phyloP scores from a whole-genome alignment of 2,888 invertebrate species.

The Mythimna loreyi region DNA sequence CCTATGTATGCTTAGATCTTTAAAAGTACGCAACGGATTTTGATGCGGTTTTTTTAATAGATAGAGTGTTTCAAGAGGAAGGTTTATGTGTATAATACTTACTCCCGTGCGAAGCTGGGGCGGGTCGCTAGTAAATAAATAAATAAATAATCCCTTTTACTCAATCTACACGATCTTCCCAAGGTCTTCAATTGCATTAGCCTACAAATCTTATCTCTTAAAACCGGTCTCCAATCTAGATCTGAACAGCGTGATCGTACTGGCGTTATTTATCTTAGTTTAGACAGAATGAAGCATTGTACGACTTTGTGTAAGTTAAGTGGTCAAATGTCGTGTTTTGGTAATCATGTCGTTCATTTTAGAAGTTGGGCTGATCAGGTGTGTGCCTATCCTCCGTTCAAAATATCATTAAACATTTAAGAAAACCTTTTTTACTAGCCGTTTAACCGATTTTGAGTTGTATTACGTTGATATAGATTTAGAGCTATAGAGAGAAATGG shows the following conservation, averaged over 20 bases:
- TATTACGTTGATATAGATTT: too few relatives aligned
- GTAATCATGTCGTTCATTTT: not conserved
- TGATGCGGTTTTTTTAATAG: too few relatives aligned
- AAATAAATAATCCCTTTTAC: slow-evolving; percentile 15
- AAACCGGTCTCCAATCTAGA: slow-evolving; percentile 41
- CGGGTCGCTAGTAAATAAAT: too few relatives aligned
- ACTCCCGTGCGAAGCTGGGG: too few relatives aligned
- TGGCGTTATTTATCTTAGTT: slow-evolving; percentile 38
- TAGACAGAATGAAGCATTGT: slow-evolving; percentile 16
- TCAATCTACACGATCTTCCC: slow-evolving; percentile 24
- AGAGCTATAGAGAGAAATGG: too few relatives aligned
- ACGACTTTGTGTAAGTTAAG: slow-evolving; percentile 11
- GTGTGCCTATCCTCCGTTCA: not conserved
- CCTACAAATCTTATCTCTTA: slow-evolving; percentile 24
- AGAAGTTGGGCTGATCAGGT: not conserved
- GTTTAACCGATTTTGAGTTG: too few relatives aligned
- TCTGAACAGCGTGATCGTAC: slow-evolving; percentile 12
- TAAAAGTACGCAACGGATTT: too few relatives aligned
- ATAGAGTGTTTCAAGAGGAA: too few relatives aligned
- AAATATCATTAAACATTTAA: too few relatives aligned
- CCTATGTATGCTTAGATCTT: too few relatives aligned
- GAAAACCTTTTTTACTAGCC: too few relatives aligned
- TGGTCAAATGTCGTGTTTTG: not conserved
- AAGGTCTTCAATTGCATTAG: slow-evolving; percentile 31
- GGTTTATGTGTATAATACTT: too few relatives aligned